phyloP scores from a whole-genome alignment of 2,888 invertebrate species.

The Calliphora vomitoria region DNA sequence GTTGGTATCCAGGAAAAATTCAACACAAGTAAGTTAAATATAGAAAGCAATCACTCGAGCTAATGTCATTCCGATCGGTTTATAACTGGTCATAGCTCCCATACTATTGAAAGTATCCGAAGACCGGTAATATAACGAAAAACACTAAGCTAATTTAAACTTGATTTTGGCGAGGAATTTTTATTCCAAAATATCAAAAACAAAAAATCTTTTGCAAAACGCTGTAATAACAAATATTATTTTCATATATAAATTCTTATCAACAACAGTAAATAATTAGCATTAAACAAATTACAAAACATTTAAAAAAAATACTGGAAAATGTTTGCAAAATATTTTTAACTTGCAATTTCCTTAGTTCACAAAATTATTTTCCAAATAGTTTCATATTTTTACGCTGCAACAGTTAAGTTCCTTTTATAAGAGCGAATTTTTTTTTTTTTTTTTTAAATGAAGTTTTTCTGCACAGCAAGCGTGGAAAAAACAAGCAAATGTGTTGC shows the following conservation, averaged over 20 bases:
- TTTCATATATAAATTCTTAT: neutral
- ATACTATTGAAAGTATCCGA: too few relatives aligned
- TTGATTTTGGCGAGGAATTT: too few relatives aligned
- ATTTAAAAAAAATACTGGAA: neutral
- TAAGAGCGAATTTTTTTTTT: neutral
- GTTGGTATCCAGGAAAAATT: too few relatives aligned
- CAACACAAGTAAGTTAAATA: too few relatives aligned
- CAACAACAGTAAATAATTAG: neutral
- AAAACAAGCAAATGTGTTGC: neutral
- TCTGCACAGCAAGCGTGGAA: neutral
- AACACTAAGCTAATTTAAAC: too few relatives aligned
- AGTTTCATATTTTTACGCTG: slow-evolving; percentile 10
- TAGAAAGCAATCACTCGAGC: too few relatives aligned
- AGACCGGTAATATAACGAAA: too few relatives aligned
- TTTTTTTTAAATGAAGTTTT: neutral
- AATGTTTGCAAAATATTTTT: slow-evolving; percentile 6
- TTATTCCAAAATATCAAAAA: too few relatives aligned
- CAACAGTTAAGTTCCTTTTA: neutral
- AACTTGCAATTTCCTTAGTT: slow-evolving; percentile 10
- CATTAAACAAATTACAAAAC: neutral
- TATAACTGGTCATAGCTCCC: too few relatives aligned
- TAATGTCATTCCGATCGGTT: too few relatives aligned
- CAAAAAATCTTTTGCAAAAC: too few relatives aligned
- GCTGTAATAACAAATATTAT: too few relatives aligned
- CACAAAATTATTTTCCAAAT: neutral